These are phyloP conservation scores for Ophion slaviceki DNA, from an alignment of 2,888 invertebrate genomes.

Conservation along the genomic window DNA sequence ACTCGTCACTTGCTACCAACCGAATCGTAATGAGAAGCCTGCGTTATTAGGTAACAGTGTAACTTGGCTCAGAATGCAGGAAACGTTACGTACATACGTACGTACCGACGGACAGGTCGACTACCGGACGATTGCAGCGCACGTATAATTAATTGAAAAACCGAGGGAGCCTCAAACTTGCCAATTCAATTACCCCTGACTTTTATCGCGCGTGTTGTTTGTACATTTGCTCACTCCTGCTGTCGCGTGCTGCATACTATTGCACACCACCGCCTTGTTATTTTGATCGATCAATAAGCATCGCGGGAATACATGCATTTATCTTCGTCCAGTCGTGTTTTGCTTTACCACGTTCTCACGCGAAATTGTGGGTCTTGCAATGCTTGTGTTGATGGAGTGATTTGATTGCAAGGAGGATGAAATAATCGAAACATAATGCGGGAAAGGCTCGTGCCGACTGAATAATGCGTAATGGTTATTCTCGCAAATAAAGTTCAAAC, in stretches of 20 bases:
- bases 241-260: constrained; percentile 52
- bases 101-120: constrained; percentile 4
- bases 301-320: constrained; percentile 24
- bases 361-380: constrained; percentile 13
- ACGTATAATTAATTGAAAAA: constrained; percentile 60
- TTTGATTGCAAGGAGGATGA: constrained; percentile 22
- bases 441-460: constrained; percentile 52
- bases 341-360: constrained; percentile 35
- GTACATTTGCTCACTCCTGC: constrained; percentile 22
- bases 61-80: constrained; percentile 17
- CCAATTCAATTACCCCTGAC: constrained; percentile 61
- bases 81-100: constrained; percentile 6
- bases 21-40: constrained; percentile 64
- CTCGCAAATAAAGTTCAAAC: constrained; percentile 17
- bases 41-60: constrained; percentile 37
- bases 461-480: constrained; percentile 52
- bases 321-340: neutral
- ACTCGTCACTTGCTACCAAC: constrained; percentile 50
- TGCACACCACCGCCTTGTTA: constrained; percentile 31
- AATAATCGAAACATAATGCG: constrained; percentile 36
- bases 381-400: constrained; percentile 15
- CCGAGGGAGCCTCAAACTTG: constrained; percentile 29
- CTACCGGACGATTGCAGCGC: constrained; percentile 55
- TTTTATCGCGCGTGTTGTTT: constrained; percentile 45
- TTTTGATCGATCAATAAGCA: constrained; percentile 53